These are phyloP conservation scores for Xiphophorus maculatus DNA, from an alignment of 2,113 vertebrate genomes.

Conservation along the genomic window DNA sequence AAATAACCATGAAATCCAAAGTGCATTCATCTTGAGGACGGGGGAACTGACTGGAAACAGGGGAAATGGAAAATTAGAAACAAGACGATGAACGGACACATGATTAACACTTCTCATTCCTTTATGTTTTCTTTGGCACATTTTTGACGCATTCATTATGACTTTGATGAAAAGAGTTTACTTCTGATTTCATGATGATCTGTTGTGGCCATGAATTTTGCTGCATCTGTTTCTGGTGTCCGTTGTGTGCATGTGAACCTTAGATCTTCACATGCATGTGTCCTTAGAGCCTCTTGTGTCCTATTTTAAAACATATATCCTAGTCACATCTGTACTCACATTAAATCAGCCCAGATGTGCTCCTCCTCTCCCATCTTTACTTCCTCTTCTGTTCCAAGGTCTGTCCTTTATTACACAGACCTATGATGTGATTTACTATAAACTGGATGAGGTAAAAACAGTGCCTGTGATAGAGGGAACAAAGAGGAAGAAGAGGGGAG, in stretches of 20 bases:
- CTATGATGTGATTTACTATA: conserved; percentile 67
- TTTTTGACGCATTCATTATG: not conserved
- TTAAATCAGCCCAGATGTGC: conserved; percentile 27
- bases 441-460: conserved; percentile 63
- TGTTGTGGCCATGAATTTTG: not conserved
- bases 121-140: not conserved
- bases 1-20: not conserved
- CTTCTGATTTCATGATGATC: not conserved
- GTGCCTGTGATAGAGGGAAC: conserved; percentile 14
- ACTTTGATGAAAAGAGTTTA: not conserved
- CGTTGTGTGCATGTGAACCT: not conserved
- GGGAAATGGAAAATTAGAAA: not conserved
- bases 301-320: conserved; percentile 44
- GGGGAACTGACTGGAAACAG: not conserved
- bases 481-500: conserved; percentile 19
- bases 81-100: not conserved
- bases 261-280: conserved; percentile 18
- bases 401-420: conserved; percentile 65
- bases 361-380: conserved; percentile 39
- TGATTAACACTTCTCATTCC: not conserved
- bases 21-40: not conserved
- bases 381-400: conserved; percentile 35
- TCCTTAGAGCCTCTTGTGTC: conserved; percentile 49
- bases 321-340: conserved; percentile 30
- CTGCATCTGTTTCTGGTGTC: not conserved